Base-by-base conservation (phyloP, 2,888 invertebrate species). In the Eupithecia subfuscata region DNA sequence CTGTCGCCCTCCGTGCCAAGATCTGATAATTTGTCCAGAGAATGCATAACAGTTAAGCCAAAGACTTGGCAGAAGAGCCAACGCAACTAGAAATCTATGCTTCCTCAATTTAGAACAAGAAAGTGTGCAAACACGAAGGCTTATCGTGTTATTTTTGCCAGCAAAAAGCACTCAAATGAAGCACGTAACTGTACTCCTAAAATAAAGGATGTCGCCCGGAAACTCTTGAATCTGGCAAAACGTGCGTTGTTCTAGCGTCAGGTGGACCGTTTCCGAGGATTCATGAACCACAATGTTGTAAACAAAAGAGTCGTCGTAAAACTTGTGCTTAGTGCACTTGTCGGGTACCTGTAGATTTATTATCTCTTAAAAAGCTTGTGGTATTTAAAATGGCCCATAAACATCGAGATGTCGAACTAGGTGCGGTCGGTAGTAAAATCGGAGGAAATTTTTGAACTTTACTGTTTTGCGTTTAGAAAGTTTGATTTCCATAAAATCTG, bases 261-360 rank as follows among this genome's bases (percentile, higher is more conserved):
- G 85, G 85, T 82, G 83, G 80, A 83, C 79, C 78, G 82, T 83
- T 86, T 85, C 87, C 86, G 84, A 86, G 84, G 68, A 87, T 85
- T 87, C 86, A 87, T 84, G 84, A 82, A 80, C 80, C 77, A 81
- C 78, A 80, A 80, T 74, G 75, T 77, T 81, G 84, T 84, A 87
- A 83, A 89, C 89, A 89, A 89, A 85, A 80, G 82, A 69, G 73
- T 80, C 78, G 72, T 76, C 75, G 80, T 89, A 89, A 89, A 89
- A 81, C 82, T 81, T 70, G 69, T 67, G 73, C 78, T 71, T 75
- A 81, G 80, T 78, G 84, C 86, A 88, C 88, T 88, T 86, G 88
- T 84, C 82, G 67, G 76, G 84, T 84, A 85, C 85, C 79, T 80
- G 81, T 48, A 75, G 77, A 80, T 82, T 80, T 80, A 82, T 81